These are phyloP conservation scores for Trissolcus japonicus DNA, from an alignment of 2,888 invertebrate species.

Conservation along the genomic window DNA sequence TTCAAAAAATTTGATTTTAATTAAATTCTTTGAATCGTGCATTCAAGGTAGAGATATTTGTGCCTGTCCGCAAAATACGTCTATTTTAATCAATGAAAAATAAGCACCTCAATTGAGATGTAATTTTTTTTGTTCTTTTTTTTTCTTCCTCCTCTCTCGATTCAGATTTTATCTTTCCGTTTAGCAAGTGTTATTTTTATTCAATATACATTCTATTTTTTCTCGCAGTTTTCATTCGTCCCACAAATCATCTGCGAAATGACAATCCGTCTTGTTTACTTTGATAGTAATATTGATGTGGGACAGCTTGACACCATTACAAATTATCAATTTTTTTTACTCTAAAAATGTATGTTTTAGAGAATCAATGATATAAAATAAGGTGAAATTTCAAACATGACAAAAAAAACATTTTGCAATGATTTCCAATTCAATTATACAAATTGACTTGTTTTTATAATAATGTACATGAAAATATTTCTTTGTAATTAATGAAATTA, in stretches of 20 bases:
- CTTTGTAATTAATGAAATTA: neutral
- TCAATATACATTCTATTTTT: neutral
- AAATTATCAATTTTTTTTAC: constrained; percentile 11
- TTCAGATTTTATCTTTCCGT: too few relatives aligned
- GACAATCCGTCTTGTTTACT: constrained; percentile 3
- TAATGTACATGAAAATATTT: neutral
- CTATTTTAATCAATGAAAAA: too few relatives aligned
- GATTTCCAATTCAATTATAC: neutral
- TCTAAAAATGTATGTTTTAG: neutral
- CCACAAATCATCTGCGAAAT: neutral
- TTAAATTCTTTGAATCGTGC: too few relatives aligned
- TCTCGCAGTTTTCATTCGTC: neutral
- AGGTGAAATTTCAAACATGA: neutral
- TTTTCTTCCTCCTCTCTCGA: too few relatives aligned
- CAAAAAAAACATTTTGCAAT: too few relatives aligned
- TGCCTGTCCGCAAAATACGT: too few relatives aligned
- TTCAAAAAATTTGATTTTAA: too few relatives aligned
- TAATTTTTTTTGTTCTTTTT: too few relatives aligned
- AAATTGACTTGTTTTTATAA: neutral
- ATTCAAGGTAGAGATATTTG: too few relatives aligned
- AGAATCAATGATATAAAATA: too few relatives aligned
- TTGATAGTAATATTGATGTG: constrained; percentile 6
- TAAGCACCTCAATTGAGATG: too few relatives aligned
- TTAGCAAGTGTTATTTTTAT: too few relatives aligned
- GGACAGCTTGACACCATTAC: constrained; percentile 2